Evolutionary conservation across 2,113 vertebrate species (phyloP).

Genomic region (Trematocara nigrifrons): DNA sequence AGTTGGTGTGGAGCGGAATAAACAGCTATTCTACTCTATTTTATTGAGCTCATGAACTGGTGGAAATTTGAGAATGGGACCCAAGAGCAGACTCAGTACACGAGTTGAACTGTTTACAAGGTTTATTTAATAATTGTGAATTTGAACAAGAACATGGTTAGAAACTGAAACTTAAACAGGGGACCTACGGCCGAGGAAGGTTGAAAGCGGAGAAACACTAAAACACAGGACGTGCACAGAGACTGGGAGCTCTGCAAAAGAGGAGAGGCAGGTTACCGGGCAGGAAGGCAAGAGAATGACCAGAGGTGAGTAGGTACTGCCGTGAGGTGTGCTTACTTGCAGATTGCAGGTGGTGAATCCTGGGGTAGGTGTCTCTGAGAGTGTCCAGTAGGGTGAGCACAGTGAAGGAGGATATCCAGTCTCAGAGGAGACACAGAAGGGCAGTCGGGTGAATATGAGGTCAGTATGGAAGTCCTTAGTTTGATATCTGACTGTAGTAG

Average conservation of each 20-base stretch:
- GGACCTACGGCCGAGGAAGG: neutral
- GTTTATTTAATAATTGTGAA: fast-evolving
- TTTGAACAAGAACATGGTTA: neutral
- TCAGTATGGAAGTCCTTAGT: neutral
- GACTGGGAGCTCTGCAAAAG: neutral
- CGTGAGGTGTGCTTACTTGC: fast-evolving
- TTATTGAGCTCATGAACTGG: neutral
- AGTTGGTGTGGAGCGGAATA: neutral
- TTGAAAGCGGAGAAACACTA: neutral
- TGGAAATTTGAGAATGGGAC: neutral
- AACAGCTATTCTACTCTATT: fast-evolving
- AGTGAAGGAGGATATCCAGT: neutral
- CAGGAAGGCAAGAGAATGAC: neutral
- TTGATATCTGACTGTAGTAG: neutral
- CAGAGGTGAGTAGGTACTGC: neutral
- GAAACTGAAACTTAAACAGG: neutral
- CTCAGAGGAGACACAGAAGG: neutral
- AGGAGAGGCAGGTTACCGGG: neutral
- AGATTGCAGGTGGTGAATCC: neutral
- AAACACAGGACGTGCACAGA: neutral
- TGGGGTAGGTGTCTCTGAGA: neutral
- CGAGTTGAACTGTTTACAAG: fast-evolving
- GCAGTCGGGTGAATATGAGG: neutral
- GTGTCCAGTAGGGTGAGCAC: neutral
- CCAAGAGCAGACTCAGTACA: fast-evolving